Evolutionary conservation across 1,140 invertebrate species (phyloP), one percentile per base, ranked within the genome.

Genomic region (Coptotermes formosanus): DNA sequence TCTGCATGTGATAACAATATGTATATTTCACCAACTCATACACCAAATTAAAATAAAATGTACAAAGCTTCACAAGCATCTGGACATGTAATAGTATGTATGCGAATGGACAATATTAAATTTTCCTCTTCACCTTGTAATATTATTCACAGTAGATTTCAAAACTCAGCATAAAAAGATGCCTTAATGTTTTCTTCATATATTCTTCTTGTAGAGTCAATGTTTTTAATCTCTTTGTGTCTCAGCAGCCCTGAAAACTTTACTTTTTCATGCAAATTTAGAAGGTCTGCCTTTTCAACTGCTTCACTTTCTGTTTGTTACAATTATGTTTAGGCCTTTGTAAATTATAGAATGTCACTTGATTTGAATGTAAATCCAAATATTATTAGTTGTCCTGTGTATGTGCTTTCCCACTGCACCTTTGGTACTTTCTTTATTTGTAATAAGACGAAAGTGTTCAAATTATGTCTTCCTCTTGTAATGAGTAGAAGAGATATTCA

Each of bases 391-490:
- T 30, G 25, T 25, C n/a, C 64, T 75, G 52, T 75, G 64, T 75
- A 75, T 30, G n/a, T 75, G 64, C 64, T 75, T 21, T 75, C 64
- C 64, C 30, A 25, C 64, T 75, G n/a, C 64, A 75, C 1, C 64
- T 75, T 75, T 25, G 9, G n/a, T 75, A n/a, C 64, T 75, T n/a
- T 12, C 64, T 30, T 75, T 75, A 2, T 75, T 75, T 30, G 64
- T 75, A 75, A 75, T 75, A 0, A 55, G 52, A 21, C 52, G 12
- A 55, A 55, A 55, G 52, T 4, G 19, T 55, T 55, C 8, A 30
- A 75, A 30, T n/a, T 75, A 75, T 75, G 64, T 75, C n/a, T 75
- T 75, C 64, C 64, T 75, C n/a, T 75, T 75, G 64, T 75, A 75
- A 30, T 30, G 25, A 75, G 52, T 21, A 55, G 12, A 19, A 55